A percentile compares a stretch with the other conserved stretches of the same genome.
Conservation (phyloP, 2,888 invertebrate genomes). For the Lasioglossum pauxillum region DNA sequence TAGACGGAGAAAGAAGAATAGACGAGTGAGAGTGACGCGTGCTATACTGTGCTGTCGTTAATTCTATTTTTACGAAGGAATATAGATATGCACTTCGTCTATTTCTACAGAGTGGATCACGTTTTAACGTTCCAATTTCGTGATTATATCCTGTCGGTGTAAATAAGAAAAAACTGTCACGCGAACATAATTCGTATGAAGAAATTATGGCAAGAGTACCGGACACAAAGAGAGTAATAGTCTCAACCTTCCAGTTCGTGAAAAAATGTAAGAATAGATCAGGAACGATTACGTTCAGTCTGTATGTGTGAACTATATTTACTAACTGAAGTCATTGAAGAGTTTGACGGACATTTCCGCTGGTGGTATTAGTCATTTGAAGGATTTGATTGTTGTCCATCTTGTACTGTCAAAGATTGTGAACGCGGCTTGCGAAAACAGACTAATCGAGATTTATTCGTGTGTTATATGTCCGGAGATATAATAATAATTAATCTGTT, state of each 20-base stretch:
- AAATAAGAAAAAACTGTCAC: not conserved
- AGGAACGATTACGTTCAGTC: not conserved
- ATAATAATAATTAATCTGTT: not conserved
- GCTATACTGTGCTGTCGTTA: not conserved
- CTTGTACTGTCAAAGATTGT: not conserved
- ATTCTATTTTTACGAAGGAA: not conserved
- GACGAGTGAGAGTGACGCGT: not conserved
- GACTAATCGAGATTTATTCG: not conserved
- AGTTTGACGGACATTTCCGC: not conserved
- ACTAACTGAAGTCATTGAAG: not conserved
- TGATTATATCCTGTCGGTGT: not conserved
- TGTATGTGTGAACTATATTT: not conserved
- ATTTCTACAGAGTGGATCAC: not conserved
- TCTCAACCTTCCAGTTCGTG: not conserved
- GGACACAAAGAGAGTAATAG: not conserved
- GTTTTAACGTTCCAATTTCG: not conserved
- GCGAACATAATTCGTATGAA: not conserved
- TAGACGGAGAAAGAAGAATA: not conserved
- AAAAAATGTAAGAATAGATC: not conserved
- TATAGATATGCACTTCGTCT: not conserved
- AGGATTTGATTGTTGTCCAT: not conserved
- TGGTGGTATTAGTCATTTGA: not conserved
- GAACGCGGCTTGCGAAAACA: not conserved
- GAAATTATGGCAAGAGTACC: not conserved
- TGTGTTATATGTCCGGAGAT: not conserved